phyloP scores from a whole-genome alignment of 2,888 invertebrate species.

The Monoplex corrugatus region DNA sequence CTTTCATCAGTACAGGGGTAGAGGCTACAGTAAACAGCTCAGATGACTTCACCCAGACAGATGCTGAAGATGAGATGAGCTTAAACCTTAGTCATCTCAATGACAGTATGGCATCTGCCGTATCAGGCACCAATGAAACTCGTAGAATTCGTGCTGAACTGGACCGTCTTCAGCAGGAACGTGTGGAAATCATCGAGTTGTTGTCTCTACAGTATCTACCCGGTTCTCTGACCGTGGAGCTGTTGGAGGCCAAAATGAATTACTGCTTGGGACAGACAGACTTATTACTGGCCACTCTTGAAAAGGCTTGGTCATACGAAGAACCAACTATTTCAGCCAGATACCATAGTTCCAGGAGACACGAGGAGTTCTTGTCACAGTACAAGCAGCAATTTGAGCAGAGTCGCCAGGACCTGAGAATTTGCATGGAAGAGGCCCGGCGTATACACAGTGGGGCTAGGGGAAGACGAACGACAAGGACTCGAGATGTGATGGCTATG shows the following conservation, averaged over 20 bases:
- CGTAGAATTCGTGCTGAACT: constrained; percentile 70
- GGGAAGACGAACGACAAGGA: constrained; percentile 67
- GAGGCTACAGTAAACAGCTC: constrained; percentile 63
- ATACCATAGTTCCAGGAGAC: not conserved
- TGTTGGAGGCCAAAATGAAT: constrained; percentile 81
- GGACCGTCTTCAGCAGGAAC: constrained; percentile 76
- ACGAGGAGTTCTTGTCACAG: constrained; percentile 70
- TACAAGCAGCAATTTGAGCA: constrained; percentile 75
- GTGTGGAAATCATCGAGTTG: constrained; percentile 77
- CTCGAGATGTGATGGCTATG: constrained; percentile 64
- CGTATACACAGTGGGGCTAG: constrained; percentile 61
- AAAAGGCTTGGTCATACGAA: constrained; percentile 68
- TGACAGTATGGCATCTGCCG: constrained; percentile 30
- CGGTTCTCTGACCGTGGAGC: constrained; percentile 79
- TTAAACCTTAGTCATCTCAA: constrained; percentile 24
- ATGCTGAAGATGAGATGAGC: constrained; percentile 54
- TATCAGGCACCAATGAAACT: constrained; percentile 39
- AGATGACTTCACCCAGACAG: constrained; percentile 73
- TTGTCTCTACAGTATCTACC: constrained; percentile 78
- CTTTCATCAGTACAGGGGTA: constrained; percentile 59
- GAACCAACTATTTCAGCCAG: constrained; percentile 40
- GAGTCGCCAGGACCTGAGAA: constrained; percentile 73
- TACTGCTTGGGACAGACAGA: constrained; percentile 82
- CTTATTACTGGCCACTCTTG: constrained; percentile 76
- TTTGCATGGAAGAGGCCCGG: constrained; percentile 72